Base-by-base conservation (phyloP, 2,888 invertebrate species). In the Caenorhabditis doughertyi region DNA sequence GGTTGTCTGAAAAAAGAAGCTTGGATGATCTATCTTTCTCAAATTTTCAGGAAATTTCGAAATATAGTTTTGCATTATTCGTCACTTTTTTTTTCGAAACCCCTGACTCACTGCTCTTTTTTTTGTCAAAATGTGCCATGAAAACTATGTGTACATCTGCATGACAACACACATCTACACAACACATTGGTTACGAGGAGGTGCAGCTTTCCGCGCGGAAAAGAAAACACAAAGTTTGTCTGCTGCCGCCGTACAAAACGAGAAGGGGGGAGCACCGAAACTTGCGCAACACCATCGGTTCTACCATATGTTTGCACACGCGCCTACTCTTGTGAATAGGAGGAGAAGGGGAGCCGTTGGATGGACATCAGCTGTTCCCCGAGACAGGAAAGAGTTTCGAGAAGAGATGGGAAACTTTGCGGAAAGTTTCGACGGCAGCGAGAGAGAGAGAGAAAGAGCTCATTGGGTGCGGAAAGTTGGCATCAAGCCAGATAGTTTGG, bases 291-390 rank as follows among this genome's bases (percentile, higher is more conserved):
- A 64, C 49, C 42, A 35, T 25, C 21, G 64, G 44, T 42, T 71
- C 58, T 77, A 64, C 49, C 47, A 13, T 81, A 55, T 81, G 74
- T 81, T 64, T 74, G 74, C 81, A 81, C 74, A 70, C 70, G 60
- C 81, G 70, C 70, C 80, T 80, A 73, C 73, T 73, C 81, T 47
- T 58, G 27, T 55, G 53, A 21, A 35, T 3, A 11, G 13, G 13
- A 16, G 16, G 3, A 11, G 13, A 11, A 16, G 16, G 55, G 42
- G 42, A 39, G 58, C 56, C 55, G 58, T 21, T 35, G 29, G 74
- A 64, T 81, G 81, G 81, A 81, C 81, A 81, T 81, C 81, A 81
- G 81, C 81, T 81, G 81, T 62, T 77, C 60, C 67, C 56, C 13
- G 27, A 27, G 68, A 44, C 18, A 2, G 39, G 55, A 32, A 51